Base-by-base conservation (phyloP, 1,140 invertebrate species). In the Drosophila pseudoobscura region DNA sequence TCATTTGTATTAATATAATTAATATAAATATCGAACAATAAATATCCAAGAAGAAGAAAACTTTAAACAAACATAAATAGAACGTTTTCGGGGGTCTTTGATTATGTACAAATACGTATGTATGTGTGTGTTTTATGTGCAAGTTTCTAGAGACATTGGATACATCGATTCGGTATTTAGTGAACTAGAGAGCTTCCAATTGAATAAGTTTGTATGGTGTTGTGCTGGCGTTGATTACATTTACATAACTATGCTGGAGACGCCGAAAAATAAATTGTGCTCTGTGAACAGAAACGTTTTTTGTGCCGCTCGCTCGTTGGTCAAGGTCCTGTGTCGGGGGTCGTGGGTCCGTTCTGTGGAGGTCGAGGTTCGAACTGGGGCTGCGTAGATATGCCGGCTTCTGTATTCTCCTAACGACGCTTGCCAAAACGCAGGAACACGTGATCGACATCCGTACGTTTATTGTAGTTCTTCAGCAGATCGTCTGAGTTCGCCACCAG, bases 361-460 rank as follows among this genome's bases (percentile, higher is more conserved):
- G 26, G n/a, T 43, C 24, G 31, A n/a, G 17, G 46, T 24, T 35
- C 17, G 11, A 35, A 39, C 35, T 39, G 35, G 11, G 35, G 11
- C 11, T 24, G 26, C 35, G 2, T 26, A 7, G 39, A 13, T 55
- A 8, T 31, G 41, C 43, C 43, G 55, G 26, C 3, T 9, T 24
- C 11, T 22, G 2, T 0, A 39, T n/a, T 15, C 49, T 8, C 50
- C 79, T 91, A 91, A 85, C 90, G 90, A 63, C 95, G 93, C 88
- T 94, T 93, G 59, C 95, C 95, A 69, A 96, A 96, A 76, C 95
- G 94, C 66, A 96, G 92, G 80, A 96, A 96, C 45, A 96, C 95
- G 76, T 96, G 95, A 80, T 96, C 95, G 51, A 95, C 94, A 90
- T 96, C 95, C 80, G 96, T 95, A 58, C 95, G 93, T 77, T 96